Percentiles rank a stretch among this genome's conserved stretches.
These are phyloP conservation scores for Poeciliopsis infans DNA, from an alignment of 2,797 vertebrate species.

Conservation along the genomic window DNA sequence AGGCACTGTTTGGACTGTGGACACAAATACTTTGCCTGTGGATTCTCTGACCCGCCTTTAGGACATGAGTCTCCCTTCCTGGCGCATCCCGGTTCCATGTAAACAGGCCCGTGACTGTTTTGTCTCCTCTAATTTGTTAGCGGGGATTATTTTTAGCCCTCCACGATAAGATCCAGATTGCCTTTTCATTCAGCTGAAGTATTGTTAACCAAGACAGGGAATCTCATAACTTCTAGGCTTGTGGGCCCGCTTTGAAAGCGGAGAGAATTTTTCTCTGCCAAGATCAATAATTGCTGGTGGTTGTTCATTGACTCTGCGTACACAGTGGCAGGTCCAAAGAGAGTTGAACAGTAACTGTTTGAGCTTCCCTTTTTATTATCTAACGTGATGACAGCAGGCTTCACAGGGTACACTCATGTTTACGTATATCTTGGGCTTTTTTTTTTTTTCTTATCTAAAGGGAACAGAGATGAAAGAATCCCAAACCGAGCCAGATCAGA, in stretches of 20 bases:
- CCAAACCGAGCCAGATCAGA: neutral
- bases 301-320: constrained; percentile 33
- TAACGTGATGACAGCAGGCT: constrained; percentile 34
- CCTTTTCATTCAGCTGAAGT: constrained; percentile 6
- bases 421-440: constrained; percentile 17
- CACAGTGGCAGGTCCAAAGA: constrained; percentile 31
- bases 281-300: constrained; percentile 31
- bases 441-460: constrained; percentile 1
- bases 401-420: constrained; percentile 33
- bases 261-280: constrained; percentile 14
- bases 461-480: constrained; percentile 31
- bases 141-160: neutral
- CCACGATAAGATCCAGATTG: neutral
- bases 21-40: constrained; percentile 37
- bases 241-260: constrained; percentile 13
- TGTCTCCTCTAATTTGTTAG: constrained; percentile 1
- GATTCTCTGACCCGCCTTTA: constrained; percentile 17
- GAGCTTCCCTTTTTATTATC: constrained; percentile 32
- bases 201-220: constrained; percentile 17
- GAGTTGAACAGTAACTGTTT: constrained; percentile 18
- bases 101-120: constrained; percentile 10
- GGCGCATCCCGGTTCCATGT: constrained; percentile 23
- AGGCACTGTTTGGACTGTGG: constrained; percentile 21
- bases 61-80: neutral
- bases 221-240: constrained; percentile 4